These are phyloP conservation scores for Sebastes aleutianus DNA, from an alignment of 2,797 vertebrate species.

Conservation along the genomic window DNA sequence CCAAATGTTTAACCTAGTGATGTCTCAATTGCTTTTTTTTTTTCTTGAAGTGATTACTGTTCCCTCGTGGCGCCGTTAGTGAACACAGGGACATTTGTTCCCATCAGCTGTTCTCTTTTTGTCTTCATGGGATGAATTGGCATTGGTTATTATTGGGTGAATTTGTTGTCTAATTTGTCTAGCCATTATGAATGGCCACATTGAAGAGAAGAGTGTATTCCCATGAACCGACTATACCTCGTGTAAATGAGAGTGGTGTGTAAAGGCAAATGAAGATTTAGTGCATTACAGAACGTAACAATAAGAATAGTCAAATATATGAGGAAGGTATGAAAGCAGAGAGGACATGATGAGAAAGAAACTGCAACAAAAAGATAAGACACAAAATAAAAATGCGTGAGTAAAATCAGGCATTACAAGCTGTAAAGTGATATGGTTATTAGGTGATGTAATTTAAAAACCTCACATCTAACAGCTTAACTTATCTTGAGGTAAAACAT, in stretches of 20 bases:
- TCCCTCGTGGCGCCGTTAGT: slow-evolving; percentile 43
- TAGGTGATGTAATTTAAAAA: not conserved
- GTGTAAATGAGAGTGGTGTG: slow-evolving; percentile 26
- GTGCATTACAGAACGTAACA: not conserved
- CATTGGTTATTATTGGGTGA: slow-evolving; percentile 55
- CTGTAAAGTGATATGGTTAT: not conserved
- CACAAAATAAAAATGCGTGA: not conserved
- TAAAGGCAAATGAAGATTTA: slow-evolving; percentile 3
- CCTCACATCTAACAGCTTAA: not conserved
- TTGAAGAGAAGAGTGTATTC: slow-evolving; percentile 56
- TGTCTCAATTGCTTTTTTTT: slow-evolving; percentile 54
- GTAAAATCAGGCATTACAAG: not conserved
- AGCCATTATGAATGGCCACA: slow-evolving; percentile 64
- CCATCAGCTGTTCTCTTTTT: slow-evolving; percentile 67
- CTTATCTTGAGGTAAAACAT: not conserved
- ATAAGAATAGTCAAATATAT: not conserved
- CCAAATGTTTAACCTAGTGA: slow-evolving; percentile 53
- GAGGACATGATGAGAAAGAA: not conserved
- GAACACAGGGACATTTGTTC: slow-evolving; percentile 67
- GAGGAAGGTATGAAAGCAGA: not conserved
- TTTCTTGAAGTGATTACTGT: slow-evolving; percentile 40
- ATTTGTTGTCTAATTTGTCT: slow-evolving; percentile 71
- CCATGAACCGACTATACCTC: slow-evolving; percentile 42
- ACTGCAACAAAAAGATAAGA: not conserved
- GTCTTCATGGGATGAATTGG: slow-evolving; percentile 59